These are phyloP conservation scores for Ommatoiulus sabulosus DNA, from an alignment of 2,888 invertebrate species.

Conservation along the genomic window DNA sequence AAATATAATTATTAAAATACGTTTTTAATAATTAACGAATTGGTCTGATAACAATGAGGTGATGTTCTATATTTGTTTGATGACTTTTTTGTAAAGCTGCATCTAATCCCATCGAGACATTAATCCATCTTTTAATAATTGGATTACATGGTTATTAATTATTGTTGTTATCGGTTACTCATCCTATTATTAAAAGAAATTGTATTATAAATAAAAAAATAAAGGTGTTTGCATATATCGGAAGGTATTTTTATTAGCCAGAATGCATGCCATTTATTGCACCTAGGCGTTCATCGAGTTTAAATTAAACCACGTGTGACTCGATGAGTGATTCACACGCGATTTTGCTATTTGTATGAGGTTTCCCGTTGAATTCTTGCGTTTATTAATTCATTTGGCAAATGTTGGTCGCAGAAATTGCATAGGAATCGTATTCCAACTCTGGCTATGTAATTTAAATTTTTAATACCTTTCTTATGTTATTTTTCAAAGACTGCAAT, in stretches of 20 bases:
- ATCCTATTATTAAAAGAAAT: slow-evolving; percentile 39
- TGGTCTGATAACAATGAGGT: neutral
- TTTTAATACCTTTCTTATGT: too few relatives aligned
- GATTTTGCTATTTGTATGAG: neutral
- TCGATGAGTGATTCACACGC: neutral
- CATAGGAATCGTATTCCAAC: neutral
- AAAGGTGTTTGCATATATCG: neutral
- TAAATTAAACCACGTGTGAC: neutral
- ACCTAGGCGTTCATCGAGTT: neutral
- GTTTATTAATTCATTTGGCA: neutral
- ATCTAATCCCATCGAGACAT: neutral
- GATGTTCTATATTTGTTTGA: neutral
- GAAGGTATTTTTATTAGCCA: neutral
- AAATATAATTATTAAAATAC: neutral
- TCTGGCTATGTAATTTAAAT: neutral
- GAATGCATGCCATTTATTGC: neutral
- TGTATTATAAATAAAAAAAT: slow-evolving; percentile 25
- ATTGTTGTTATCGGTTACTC: slow-evolving; percentile 21
- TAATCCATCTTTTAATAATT: slow-evolving; percentile 29
- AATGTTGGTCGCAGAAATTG: neutral
- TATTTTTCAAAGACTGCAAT: too few relatives aligned
- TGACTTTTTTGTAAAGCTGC: neutral
- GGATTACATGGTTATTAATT: slow-evolving; percentile 8
- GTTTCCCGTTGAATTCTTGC: slow-evolving; percentile 18
- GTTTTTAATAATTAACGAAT: neutral